phyloP scores from a whole-genome alignment of 2,797 vertebrate species.

The Anomalospiza imberbis region DNA sequence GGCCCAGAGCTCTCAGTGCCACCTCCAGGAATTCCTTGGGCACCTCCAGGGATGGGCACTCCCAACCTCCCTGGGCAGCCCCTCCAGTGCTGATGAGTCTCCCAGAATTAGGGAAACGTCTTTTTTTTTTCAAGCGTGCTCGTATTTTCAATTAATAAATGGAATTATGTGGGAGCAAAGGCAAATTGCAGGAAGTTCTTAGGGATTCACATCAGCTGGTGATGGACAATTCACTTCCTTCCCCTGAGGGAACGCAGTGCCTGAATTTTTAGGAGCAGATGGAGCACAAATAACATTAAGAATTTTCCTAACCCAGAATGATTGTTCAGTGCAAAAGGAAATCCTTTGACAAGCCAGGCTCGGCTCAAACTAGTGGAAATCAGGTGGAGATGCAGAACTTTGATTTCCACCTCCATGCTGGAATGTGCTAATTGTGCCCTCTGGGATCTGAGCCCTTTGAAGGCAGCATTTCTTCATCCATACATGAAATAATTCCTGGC shows the following conservation, averaged over 20 bases:
- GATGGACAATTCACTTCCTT: background rate
- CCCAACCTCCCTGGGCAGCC: background rate
- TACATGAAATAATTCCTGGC: background rate
- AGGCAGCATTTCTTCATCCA: background rate
- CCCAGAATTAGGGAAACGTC: background rate
- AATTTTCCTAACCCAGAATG: background rate
- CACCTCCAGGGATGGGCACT: background rate
- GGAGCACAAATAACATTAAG: background rate
- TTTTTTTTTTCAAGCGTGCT: background rate
- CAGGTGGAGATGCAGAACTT: background rate
- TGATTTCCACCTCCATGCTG: background rate
- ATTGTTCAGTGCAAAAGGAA: background rate
- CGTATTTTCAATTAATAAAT: rapidly evolving
- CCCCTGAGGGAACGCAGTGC: rapidly evolving
- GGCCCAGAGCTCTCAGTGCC: background rate
- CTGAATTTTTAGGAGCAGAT: background rate
- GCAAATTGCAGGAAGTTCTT: rapidly evolving
- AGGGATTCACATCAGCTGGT: too few relatives aligned
- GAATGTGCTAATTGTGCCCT: conserved; percentile 49
- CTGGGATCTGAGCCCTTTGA: conserved; percentile 29
- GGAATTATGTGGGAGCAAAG: background rate
- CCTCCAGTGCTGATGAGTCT: background rate
- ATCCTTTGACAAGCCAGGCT: background rate
- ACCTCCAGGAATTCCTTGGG: background rate
- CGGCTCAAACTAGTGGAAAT: background rate